Evolutionary conservation across 2,797 vertebrate genomes (phyloP).

Genomic region (Vireo griseus): DNA sequence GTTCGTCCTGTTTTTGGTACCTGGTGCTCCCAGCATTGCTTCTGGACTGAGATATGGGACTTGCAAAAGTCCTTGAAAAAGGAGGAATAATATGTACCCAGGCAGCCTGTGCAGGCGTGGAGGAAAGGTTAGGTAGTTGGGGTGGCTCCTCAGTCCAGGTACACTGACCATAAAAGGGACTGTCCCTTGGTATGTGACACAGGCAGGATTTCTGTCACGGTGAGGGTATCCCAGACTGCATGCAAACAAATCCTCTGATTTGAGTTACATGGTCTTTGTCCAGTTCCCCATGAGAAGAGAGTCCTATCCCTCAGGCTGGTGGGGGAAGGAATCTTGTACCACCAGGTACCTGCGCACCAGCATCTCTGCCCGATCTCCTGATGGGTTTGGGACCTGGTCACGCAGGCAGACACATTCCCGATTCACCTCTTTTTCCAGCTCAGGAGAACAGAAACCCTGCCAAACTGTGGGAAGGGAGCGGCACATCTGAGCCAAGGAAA

Average conservation of each 20-base stretch:
- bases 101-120: neutral
- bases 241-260: neutral
- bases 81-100: neutral
- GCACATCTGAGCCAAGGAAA: neutral
- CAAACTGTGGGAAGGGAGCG: neutral
- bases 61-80: neutral
- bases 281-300: neutral
- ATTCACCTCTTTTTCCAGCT: neutral
- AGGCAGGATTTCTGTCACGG: neutral
- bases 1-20: neutral
- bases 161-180: neutral
- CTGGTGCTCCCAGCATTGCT: neutral
- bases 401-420: neutral
- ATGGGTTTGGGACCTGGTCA: neutral
- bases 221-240: neutral
- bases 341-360: neutral
- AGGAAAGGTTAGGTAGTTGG: neutral
- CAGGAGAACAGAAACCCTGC: neutral
- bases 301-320: neutral
- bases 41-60: neutral
- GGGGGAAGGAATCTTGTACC: neutral
- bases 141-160: neutral
- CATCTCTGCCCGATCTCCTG: neutral
- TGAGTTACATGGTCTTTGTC: neutral
- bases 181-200: neutral